Conservation (phyloP, 2,888 invertebrate species). For the Acanthosoma haemorrhoidale region DNA sequence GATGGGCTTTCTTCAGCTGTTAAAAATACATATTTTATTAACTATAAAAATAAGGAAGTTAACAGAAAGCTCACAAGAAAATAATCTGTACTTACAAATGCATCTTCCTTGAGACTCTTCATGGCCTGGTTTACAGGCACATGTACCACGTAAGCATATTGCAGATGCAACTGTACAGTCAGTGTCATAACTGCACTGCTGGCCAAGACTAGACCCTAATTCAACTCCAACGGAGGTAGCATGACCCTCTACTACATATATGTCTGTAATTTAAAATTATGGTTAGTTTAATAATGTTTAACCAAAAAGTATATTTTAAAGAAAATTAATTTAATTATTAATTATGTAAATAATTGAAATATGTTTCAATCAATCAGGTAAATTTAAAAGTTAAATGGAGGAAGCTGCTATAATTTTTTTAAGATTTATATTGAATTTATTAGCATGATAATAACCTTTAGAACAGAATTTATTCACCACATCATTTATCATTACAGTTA, state of each 20-base stretch:
- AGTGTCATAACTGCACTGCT: slow-evolving; percentile 63
- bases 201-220: slow-evolving; percentile 65
- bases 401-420: too few species aligned
- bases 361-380: too few species aligned
- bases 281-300: too few species aligned
- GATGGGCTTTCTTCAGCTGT: slow-evolving; percentile 57
- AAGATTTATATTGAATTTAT: too few species aligned
- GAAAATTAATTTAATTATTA: too few species aligned
- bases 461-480: too few species aligned
- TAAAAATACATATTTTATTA: too few species aligned
- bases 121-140: slow-evolving; percentile 62
- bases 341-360: too few species aligned
- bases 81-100: slow-evolving; percentile 48
- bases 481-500: too few species aligned
- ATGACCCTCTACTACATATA: slow-evolving; percentile 36
- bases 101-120: slow-evolving; percentile 48
- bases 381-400: too few species aligned
- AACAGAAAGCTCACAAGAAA: neutral
- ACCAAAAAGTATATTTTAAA: too few species aligned
- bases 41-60: slow-evolving; percentile 41
- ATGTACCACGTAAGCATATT: slow-evolving; percentile 66
- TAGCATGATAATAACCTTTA: too few species aligned
- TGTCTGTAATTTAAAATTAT: slow-evolving; percentile 25
- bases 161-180: slow-evolving; percentile 68
- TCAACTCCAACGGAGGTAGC: slow-evolving; percentile 61